Conservation (phyloP, 23 tunicate species). For the Oikopleura albicans region DNA sequence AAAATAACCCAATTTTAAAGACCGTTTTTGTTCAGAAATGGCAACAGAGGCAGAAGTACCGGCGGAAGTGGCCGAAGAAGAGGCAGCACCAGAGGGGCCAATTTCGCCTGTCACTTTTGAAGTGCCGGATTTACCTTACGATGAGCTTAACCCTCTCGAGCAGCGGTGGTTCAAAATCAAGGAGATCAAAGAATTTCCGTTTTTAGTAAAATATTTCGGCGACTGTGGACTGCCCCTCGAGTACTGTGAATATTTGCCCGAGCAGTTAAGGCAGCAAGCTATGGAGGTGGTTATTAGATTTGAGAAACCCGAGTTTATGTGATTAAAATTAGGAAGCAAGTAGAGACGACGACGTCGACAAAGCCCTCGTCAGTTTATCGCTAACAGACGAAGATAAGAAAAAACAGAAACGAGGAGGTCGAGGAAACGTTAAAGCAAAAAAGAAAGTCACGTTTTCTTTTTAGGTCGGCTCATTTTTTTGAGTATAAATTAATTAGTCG, state of each 20-base stretch:
- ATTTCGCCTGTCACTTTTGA: neutral
- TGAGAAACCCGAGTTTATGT: conserved; percentile 53
- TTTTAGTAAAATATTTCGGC: neutral
- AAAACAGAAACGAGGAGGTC: conserved; percentile 77
- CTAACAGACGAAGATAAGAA: conserved; percentile 85
- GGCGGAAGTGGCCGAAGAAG: neutral
- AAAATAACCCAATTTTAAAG: too few relatives aligned
- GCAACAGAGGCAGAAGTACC: too few relatives aligned
- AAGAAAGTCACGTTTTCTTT: too few relatives aligned
- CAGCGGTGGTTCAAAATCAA: neutral
- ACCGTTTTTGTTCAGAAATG: too few relatives aligned
- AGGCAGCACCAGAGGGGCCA: neutral
- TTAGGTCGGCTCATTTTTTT: too few relatives aligned
- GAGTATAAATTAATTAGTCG: too few relatives aligned
- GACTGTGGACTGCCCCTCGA: conserved; percentile 84
- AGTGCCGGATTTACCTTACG: neutral
- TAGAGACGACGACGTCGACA: neutral
- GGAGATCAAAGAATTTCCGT: neutral
- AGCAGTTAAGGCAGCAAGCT: conserved; percentile 50
- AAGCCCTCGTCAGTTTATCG: neutral
- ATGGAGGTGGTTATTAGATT: too few relatives aligned
- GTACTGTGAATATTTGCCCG: conserved; percentile 87
- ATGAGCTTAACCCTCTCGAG: neutral
- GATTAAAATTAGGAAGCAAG: neutral
- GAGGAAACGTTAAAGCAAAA: conserved; percentile 71